Base-by-base conservation (phyloP, 2,888 invertebrate genomes). In the Parthenolecanium corni region DNA sequence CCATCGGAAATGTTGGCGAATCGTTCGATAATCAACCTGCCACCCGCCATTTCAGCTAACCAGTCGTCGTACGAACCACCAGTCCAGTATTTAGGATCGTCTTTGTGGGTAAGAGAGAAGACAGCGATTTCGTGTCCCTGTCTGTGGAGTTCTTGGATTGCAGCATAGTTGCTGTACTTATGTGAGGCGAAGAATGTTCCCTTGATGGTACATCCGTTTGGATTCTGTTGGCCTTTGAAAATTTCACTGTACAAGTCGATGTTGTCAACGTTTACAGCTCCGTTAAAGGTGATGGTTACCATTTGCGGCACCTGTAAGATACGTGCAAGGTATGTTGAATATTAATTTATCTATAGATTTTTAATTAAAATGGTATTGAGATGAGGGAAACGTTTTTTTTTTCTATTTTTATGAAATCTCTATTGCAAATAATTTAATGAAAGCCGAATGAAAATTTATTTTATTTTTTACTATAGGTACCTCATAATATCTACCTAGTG, bases 31-130 rank as follows among this genome's bases (percentile, higher is more conserved):
- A 92, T 90, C 68, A 90, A 86, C 69, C 92, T 82, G 85, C 89
- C 89, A 65, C 92, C 92, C 44, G 90, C 90, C 91, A 92, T 92
- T 76, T 92, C 92, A 73, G 89, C 90, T 57, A 89, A 89, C 92
- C 92, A 93, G 74, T 86, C 90, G 71, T 88, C 91, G 16, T 90
- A 89, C 9, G 88, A 85, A 12, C 91, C 91, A 72, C 90, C 89
- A 68, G 89, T 89, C 92, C 92, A 93, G 80, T 90, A 92, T 53
- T 83, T 83, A 74, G 91, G 91, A 69, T 91, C 89, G 69, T 89
- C 86, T 70, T 91, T 92, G 76, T 93, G 92, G n/a, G 92, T 93
- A 62, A 94, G 76, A 2, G 93, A 93, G 77, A 92, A 92, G 20
- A 91, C 88, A 0, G 88, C 82, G 71, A 93, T 92, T 77, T 93